phyloP scores from a whole-genome alignment of 2,113 vertebrate species.

The Odontophorus gujanensis region DNA sequence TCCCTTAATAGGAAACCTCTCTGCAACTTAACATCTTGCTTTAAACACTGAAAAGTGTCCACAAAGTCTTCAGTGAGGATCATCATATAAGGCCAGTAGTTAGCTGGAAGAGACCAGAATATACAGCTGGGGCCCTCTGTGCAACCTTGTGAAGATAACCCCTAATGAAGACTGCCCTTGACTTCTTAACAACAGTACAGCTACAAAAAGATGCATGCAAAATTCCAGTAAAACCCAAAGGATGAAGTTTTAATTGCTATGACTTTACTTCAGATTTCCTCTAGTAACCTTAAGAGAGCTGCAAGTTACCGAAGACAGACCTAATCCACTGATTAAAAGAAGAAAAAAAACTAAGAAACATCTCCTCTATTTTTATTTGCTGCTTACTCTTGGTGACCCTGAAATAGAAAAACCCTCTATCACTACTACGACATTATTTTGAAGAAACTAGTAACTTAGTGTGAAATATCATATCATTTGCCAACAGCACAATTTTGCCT shows the following conservation, averaged over 20 bases:
- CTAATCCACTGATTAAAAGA: background rate
- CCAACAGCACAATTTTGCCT: background rate
- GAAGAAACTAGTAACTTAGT: background rate
- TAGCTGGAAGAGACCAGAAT: background rate
- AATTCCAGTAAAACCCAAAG: background rate
- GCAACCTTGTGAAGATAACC: background rate
- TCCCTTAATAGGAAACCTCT: slow-evolving; percentile 86
- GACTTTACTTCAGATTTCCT: background rate
- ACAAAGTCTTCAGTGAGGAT: slow-evolving; percentile 62
- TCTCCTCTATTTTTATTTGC: background rate
- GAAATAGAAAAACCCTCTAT: background rate
- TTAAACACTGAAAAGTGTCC: slow-evolving; percentile 70
- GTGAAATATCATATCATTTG: background rate
- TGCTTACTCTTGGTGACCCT: background rate
- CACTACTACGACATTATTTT: background rate
- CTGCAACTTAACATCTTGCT: slow-evolving; percentile 73
- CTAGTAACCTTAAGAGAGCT: background rate
- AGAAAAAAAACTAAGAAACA: background rate
- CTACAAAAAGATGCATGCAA: background rate
- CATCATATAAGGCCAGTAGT: slow-evolving; percentile 53
- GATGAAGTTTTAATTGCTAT: background rate
- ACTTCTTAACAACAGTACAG: background rate
- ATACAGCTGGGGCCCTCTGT: background rate
- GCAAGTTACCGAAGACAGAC: background rate
- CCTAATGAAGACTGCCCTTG: background rate